phyloP scores from a whole-genome alignment of 92 coral and sea anemone genomes.

The Umimayanthus chanpuru region DNA sequence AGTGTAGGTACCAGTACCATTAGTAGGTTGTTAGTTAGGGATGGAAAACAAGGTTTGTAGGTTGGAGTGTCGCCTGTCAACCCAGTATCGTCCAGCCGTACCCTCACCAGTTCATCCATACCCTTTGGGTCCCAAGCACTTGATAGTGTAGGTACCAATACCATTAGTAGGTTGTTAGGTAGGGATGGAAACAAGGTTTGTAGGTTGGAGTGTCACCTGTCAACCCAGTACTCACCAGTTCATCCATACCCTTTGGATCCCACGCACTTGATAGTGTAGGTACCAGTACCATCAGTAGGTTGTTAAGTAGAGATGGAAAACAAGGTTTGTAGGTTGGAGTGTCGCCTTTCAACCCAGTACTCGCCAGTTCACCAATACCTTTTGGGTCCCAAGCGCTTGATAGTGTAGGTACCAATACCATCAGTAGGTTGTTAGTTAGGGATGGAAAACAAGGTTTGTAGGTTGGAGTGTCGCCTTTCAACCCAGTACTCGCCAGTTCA shows the following conservation, averaged over 20 bases:
- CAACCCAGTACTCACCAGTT: slow-evolving; percentile 68
- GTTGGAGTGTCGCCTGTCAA: slow-evolving; percentile 68
- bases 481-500: slow-evolving; percentile 66
- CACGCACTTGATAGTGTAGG: slow-evolving; percentile 14
- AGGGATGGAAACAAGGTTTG: too few species aligned
- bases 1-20: background rate
- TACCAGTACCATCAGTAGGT: background rate
- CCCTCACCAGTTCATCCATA: slow-evolving; percentile 54
- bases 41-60: too few species aligned
- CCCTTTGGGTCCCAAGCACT: slow-evolving; percentile 38
- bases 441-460: too few species aligned
- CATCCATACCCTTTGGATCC: slow-evolving; percentile 54
- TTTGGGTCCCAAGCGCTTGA: slow-evolving; percentile 33
- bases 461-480: slow-evolving; percentile 84
- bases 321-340: too few species aligned
- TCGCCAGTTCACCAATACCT: slow-evolving; percentile 53
- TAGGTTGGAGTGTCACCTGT: slow-evolving; percentile 65
- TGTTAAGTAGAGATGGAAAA: too few species aligned
- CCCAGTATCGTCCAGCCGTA: slow-evolving; percentile 82
- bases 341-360: slow-evolving; percentile 80
- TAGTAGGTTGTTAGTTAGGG: background rate
- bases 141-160: background rate
- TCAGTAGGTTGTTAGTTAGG: background rate
- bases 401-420: background rate
- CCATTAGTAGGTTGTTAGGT: background rate